These are phyloP conservation scores for Metopia argyrocephala DNA, from an alignment of 2,888 invertebrate species.

Conservation along the genomic window DNA sequence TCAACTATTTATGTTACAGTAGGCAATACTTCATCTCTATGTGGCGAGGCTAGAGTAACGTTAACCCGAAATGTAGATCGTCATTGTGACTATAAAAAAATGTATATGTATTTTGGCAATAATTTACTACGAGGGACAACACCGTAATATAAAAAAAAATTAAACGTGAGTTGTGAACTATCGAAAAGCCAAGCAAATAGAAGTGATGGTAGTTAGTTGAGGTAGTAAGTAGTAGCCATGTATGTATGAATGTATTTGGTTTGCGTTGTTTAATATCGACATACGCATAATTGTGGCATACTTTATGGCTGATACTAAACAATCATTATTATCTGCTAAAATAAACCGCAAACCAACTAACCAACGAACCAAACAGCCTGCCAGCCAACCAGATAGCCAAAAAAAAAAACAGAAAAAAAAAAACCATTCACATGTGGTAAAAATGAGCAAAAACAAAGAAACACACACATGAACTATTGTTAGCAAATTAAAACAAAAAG, in stretches of 20 bases:
- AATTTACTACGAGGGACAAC: background rate
- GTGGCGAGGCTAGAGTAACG: background rate
- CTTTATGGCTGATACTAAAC: constrained; percentile 51
- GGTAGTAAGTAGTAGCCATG: too few relatives aligned
- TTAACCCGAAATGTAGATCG: background rate
- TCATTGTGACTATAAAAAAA: constrained; percentile 12
- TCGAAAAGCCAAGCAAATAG: too few relatives aligned
- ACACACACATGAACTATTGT: background rate
- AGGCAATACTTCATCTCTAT: background rate
- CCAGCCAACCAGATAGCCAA: background rate
- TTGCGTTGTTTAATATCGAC: constrained; percentile 25
- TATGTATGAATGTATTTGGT: background rate
- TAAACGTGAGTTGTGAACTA: background rate
- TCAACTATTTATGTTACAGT: background rate
- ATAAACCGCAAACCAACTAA: constrained; percentile 10
- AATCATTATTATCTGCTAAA: constrained; percentile 57
- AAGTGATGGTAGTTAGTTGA: too few relatives aligned
- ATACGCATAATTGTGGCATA: constrained; percentile 51
- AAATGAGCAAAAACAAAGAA: constrained; percentile 23
- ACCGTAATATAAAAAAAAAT: background rate
- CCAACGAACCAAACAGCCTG: background rate
- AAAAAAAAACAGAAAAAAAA: too few relatives aligned
- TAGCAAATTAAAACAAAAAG: background rate
- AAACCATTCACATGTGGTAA: constrained; percentile 33
- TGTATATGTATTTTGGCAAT: constrained; percentile 12